These are phyloP conservation scores for Pteropus rufus DNA, from an alignment of 2,797 vertebrate genomes.

Conservation along the genomic window DNA sequence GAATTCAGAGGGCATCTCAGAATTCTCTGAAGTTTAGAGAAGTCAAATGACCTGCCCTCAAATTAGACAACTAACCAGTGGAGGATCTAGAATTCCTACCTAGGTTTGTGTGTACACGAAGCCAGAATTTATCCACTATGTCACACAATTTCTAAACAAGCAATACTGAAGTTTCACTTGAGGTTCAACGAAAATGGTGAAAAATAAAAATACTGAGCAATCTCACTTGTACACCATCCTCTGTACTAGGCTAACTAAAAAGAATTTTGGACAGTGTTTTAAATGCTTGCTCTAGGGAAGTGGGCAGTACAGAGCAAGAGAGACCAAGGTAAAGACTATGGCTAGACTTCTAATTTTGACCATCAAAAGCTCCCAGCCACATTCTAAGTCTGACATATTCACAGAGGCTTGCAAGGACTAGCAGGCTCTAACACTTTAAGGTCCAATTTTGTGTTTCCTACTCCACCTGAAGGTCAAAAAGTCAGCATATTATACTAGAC, in stretches of 20 bases:
- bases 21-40: neutral
- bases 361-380: neutral
- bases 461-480: neutral
- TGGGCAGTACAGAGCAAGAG: neutral
- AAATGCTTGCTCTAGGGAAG: neutral
- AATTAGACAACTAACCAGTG: neutral
- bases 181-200: neutral
- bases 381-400: neutral
- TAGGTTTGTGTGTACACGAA: neutral
- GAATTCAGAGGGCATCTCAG: constrained; percentile 29
- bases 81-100: neutral
- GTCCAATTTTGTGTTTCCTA: neutral
- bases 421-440: neutral
- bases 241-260: neutral
- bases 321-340: neutral
- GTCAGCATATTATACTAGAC: neutral
- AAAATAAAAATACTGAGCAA: neutral
- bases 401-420: neutral
- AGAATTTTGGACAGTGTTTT: neutral
- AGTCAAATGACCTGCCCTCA: neutral
- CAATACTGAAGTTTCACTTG: neutral
- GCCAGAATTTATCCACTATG: neutral
- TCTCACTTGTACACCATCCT: neutral
- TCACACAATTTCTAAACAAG: neutral
- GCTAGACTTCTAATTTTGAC: neutral